Evolutionary conservation across 2,113 vertebrate genomes (phyloP).

Genomic region (Baryphthengus martii): DNA sequence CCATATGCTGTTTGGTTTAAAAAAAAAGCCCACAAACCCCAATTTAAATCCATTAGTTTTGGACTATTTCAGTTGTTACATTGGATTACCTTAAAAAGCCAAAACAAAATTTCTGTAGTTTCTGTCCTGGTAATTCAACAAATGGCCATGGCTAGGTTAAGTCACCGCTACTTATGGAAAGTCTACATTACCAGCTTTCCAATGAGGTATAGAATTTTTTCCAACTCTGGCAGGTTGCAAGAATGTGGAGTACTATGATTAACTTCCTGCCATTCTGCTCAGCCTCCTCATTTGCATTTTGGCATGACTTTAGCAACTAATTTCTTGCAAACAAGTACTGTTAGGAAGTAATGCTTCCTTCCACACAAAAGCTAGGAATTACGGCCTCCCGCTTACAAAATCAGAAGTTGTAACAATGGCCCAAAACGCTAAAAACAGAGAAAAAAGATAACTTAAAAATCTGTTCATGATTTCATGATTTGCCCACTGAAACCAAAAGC

Average conservation of each 20-base stretch:
- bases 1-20: not conserved
- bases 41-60: not conserved
- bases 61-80: not conserved
- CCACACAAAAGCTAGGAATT: not conserved
- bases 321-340: constrained; percentile 28
- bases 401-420: not conserved
- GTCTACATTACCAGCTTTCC: not conserved
- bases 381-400: not conserved
- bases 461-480: not conserved
- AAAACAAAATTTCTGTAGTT: not conserved
- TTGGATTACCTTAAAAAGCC: not conserved
- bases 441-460: not conserved
- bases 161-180: not conserved
- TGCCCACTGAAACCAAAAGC: not conserved
- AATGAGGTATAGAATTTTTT: not conserved
- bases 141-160: not conserved
- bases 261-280: constrained; percentile 28
- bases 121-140: not conserved
- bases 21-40: not conserved
- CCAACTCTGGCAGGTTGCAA: not conserved
- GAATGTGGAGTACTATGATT: not conserved
- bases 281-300: constrained; percentile 49
- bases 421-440: not conserved
- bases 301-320: constrained; percentile 35
- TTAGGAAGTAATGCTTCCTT: constrained; percentile 30